A percentile compares a stretch with the other conserved stretches of the same genome.
These are phyloP conservation scores for Asbolus verrucosus DNA, from an alignment of 1,140 invertebrate genomes.

Conservation along the genomic window DNA sequence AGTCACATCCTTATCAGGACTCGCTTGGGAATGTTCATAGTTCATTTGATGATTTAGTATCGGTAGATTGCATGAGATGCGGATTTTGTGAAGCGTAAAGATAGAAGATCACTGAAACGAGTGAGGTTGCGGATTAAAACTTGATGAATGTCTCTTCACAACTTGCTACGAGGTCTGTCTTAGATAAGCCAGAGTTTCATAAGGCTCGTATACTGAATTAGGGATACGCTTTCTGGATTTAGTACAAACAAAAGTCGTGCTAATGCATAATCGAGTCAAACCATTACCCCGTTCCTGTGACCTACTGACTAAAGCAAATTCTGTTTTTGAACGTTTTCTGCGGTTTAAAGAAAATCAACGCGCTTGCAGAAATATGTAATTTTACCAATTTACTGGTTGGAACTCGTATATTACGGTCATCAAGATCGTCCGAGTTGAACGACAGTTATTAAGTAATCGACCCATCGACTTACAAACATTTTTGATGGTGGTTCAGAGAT, in stretches of 20 bases:
- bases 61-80: constrained; percentile 40
- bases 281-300: constrained; percentile 20
- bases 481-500: too few species aligned
- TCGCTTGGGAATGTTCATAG: constrained; percentile 20
- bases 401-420: too few species aligned
- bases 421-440: too few species aligned
- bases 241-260: constrained; percentile 38
- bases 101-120: constrained; percentile 43
- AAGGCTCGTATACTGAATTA: constrained; percentile 36
- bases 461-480: too few species aligned
- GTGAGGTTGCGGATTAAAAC: constrained; percentile 44
- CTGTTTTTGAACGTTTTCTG: too few species aligned
- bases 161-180: constrained; percentile 37
- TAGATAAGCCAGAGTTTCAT: constrained; percentile 40
- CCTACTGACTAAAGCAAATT: too few species aligned
- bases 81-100: constrained; percentile 38
- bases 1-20: constrained; percentile 31
- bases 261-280: constrained; percentile 39
- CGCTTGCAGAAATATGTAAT: too few species aligned
- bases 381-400: too few species aligned
- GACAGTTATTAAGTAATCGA: too few species aligned
- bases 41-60: constrained; percentile 43
- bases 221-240: constrained; percentile 38
- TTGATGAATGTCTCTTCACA: constrained; percentile 47
- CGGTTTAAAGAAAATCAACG: too few species aligned